Evolutionary conservation across 2,113 vertebrate species (phyloP).

Genomic region (Callipepla californica): DNA sequence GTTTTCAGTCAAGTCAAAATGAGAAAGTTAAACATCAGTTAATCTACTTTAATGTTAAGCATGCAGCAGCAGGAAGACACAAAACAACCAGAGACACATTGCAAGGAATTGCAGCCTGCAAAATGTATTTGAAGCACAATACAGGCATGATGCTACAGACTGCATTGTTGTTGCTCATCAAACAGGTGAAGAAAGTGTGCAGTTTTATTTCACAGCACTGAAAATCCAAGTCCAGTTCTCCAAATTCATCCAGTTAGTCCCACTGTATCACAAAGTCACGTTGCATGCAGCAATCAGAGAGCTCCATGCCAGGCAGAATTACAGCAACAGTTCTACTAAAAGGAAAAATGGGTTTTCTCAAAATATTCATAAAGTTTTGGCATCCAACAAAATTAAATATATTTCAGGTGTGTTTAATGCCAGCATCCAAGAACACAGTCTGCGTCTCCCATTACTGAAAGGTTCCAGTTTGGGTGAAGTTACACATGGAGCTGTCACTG

Average conservation of each 20-base stretch:
- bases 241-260: conserved; percentile 29
- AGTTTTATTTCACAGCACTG: conserved; percentile 49
- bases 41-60: not conserved
- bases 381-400: not conserved
- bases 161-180: fast-evolving
- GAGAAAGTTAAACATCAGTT: not conserved
- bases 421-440: not conserved
- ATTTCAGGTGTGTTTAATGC: not conserved
- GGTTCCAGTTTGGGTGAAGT: conserved; percentile 19
- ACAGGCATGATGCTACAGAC: not conserved
- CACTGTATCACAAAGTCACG: not conserved
- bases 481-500: not conserved
- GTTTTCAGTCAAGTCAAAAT: not conserved
- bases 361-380: not conserved
- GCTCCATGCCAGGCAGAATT: not conserved
- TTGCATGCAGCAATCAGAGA: fast-evolving
- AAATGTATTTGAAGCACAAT: not conserved
- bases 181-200: not conserved
- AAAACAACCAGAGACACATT: not conserved
- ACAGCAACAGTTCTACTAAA: not conserved
- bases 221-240: not conserved
- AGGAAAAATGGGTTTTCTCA: not conserved
- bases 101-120: not conserved
- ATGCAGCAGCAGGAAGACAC: fast-evolving
- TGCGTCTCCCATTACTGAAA: not conserved